phyloP scores from a whole-genome alignment of 2,797 vertebrate species.

The Hypotaenidia philippensis region DNA sequence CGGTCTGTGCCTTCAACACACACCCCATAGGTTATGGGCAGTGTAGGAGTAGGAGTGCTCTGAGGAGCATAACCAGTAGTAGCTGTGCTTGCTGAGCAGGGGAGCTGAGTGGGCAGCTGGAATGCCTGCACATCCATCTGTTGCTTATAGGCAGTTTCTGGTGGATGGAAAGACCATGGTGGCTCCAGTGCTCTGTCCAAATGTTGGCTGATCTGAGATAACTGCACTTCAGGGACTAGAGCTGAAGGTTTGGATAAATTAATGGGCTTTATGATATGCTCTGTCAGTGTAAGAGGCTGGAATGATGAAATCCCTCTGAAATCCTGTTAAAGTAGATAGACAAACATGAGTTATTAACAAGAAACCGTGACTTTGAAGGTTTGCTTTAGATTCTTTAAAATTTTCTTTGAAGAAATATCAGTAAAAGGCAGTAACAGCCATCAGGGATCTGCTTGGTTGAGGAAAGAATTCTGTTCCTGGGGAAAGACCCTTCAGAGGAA shows the following conservation, averaged over 20 bases:
- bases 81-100: not conserved
- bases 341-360: not conserved
- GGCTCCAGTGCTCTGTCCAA: not conserved
- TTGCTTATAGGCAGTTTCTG: conserved; percentile 14
- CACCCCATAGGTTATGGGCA: conserved; percentile 64
- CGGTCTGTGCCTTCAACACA: not conserved
- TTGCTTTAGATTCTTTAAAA: not conserved
- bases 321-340: conserved; percentile 38
- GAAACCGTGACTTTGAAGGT: not conserved
- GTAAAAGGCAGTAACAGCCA: not conserved
- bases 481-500: not conserved
- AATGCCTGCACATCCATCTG: fast-evolving
- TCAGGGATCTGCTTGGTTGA: not conserved
- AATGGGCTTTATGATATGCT: conserved; percentile 57
- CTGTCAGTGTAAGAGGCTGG: conserved; percentile 61
- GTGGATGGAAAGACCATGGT: not conserved
- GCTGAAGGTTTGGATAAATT: conserved; percentile 14
- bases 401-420: not conserved
- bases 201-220: not conserved
- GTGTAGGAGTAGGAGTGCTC: fast-evolving
- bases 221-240: not conserved
- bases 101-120: fast-evolving
- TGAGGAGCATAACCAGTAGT: not conserved
- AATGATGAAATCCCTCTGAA: conserved; percentile 54
- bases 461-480: not conserved